phyloP scores from a whole-genome alignment of 1,140 invertebrate species.

The Micrasema longulum region DNA sequence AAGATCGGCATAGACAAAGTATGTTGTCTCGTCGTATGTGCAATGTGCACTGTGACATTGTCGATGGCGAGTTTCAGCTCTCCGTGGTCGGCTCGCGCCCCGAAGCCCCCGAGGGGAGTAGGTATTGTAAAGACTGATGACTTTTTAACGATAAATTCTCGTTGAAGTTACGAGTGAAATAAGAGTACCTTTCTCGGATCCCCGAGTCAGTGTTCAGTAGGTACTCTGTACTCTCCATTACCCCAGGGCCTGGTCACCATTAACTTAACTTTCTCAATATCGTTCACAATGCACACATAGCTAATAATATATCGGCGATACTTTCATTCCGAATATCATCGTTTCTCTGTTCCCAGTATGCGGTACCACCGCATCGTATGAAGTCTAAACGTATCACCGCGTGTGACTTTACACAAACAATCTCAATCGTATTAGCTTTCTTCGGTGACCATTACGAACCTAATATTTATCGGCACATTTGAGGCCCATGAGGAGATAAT shows the following conservation, averaged over 20 bases:
- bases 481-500: constrained; percentile 2
- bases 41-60: background rate
- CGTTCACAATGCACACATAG: constrained; percentile 24
- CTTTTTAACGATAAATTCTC: constrained; percentile 11
- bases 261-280: constrained; percentile 28
- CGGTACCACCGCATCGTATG: background rate
- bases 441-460: constrained; percentile 3
- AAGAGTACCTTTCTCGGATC: constrained; percentile 7
- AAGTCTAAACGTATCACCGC: background rate
- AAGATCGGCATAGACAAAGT: no score
- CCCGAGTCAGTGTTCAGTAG: no score
- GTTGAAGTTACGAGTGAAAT: constrained; percentile 15
- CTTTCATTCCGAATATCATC: constrained; percentile 27
- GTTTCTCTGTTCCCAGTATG: background rate
- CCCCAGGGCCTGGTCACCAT: constrained; percentile 16
- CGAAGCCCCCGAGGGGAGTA: background rate
- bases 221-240: background rate
- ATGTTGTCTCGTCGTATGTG: no score
- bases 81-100: background rate
- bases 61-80: background rate
- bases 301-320: constrained; percentile 1
- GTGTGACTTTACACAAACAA: background rate
- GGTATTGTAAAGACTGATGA: constrained; percentile 5
- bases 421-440: background rate
- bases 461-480: constrained; percentile 12